A percentile compares a stretch with the other conserved stretches of the same genome.
These are phyloP conservation scores for Pyrochroa serraticornis DNA, from an alignment of 2,888 invertebrate genomes.

Conservation along the genomic window DNA sequence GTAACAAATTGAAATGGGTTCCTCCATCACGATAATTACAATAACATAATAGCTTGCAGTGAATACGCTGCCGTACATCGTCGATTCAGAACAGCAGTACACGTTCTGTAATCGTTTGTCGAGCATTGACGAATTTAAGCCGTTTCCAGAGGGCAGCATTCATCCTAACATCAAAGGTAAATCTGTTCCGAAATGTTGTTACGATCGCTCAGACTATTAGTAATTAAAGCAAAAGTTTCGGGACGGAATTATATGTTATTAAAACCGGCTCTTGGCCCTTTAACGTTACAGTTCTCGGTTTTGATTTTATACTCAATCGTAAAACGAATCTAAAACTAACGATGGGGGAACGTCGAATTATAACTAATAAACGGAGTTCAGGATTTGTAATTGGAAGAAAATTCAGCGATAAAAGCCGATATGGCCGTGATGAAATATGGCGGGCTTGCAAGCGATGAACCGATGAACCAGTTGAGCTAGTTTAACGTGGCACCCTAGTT, in stretches of 20 bases:
- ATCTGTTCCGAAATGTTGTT: conserved; percentile 15
- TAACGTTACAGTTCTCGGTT: conserved; percentile 2
- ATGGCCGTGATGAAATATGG: too few relatives aligned
- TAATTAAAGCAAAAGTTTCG: conserved; percentile 24
- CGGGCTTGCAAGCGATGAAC: background rate
- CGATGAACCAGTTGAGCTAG: conserved; percentile 4
- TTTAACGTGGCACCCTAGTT: too few relatives aligned
- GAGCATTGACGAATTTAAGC: conserved; percentile 1
- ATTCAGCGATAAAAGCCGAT: too few relatives aligned
- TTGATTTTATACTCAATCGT: conserved; percentile 23
- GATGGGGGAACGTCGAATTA: conserved; percentile 16
- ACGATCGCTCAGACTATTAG: conserved; percentile 20
- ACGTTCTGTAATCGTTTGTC: too few relatives aligned
- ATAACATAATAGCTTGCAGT: too few relatives aligned
- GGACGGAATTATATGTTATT: conserved; percentile 22
- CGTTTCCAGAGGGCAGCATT: conserved; percentile 7
- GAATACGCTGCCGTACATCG: too few relatives aligned
- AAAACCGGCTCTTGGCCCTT: conserved; percentile 20
- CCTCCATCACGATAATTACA: too few relatives aligned
- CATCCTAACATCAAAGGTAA: conserved; percentile 17
- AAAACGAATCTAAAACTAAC: conserved; percentile 21
- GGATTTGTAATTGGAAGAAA: conserved; percentile 5
- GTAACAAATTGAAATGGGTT: too few relatives aligned
- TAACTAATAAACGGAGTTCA: conserved; percentile 14
- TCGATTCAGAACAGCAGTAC: too few relatives aligned